phyloP scores from a whole-genome alignment of 2,888 invertebrate genomes.

The Itoplectis maculator region DNA sequence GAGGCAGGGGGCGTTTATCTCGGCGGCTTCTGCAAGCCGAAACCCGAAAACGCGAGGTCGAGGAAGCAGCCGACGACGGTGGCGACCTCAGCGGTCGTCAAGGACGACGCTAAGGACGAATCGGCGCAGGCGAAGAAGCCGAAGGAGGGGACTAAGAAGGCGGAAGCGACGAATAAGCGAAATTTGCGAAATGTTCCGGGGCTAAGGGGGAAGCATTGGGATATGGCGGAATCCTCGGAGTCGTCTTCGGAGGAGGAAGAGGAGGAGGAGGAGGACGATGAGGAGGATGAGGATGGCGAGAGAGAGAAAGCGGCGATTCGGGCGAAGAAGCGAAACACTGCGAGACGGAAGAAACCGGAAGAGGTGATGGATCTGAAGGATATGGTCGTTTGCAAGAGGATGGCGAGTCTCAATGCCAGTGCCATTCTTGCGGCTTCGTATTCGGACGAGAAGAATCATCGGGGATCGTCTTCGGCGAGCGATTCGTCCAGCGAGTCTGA shows the following conservation, averaged over 20 bases:
- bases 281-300: slow-evolving; percentile 76
- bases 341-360: slow-evolving; percentile 80
- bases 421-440: slow-evolving; percentile 96
- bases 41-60: slow-evolving; percentile 85
- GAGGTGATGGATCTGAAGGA: slow-evolving; percentile 92
- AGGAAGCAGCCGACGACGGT: slow-evolving; percentile 78
- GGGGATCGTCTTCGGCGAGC: slow-evolving; percentile 85
- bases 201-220: slow-evolving; percentile 93
- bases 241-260: slow-evolving; percentile 76
- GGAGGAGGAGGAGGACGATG: slow-evolving; percentile 78
- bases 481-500: slow-evolving; percentile 85
- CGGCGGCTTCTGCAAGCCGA: slow-evolving; percentile 86
- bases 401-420: slow-evolving; percentile 96
- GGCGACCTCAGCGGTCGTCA: too few relatives aligned
- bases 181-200: slow-evolving; percentile 91
- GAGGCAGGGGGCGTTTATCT: slow-evolving; percentile 91
- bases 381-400: slow-evolving; percentile 94
- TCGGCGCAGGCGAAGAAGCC: slow-evolving; percentile 60
- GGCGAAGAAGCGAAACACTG: slow-evolving; percentile 80
- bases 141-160: slow-evolving; percentile 68
- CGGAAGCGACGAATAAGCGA: slow-evolving; percentile 88
- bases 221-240: slow-evolving; percentile 88
- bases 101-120: slow-evolving; percentile 71
- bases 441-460: slow-evolving; percentile 88
- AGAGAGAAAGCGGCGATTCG: slow-evolving; percentile 76